Percentiles rank a stretch among this genome's conserved stretches.
phyloP scores from a whole-genome alignment of 2,113 vertebrate genomes.

The Spheniscus mendiculus region DNA sequence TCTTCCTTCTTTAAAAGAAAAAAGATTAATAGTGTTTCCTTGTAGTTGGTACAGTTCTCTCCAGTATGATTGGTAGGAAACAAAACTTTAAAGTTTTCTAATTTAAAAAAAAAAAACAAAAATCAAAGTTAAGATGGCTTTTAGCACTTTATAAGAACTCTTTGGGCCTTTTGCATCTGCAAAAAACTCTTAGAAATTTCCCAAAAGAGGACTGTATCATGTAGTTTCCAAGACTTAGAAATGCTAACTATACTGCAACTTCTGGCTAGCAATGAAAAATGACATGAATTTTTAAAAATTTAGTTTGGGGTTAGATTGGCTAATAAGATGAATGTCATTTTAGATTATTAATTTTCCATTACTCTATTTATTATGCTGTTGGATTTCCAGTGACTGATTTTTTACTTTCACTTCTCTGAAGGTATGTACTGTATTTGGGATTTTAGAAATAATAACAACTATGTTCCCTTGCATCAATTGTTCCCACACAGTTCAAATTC shows the following conservation, averaged over 20 bases:
- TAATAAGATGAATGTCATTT: not conserved
- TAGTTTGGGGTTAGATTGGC: not conserved
- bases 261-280: not conserved
- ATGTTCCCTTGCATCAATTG: not conserved
- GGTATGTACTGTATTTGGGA: not conserved
- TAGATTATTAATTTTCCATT: not conserved
- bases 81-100: not conserved
- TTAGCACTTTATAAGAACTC: not conserved
- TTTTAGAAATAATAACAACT: not conserved
- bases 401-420: not conserved
- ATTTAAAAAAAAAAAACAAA: not conserved
- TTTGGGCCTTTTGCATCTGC: not conserved
- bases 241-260: not conserved
- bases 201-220: not conserved
- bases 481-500: not conserved
- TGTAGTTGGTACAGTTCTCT: not conserved
- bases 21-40: not conserved
- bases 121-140: not conserved
- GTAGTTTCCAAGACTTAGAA: not conserved
- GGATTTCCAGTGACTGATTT: not conserved
- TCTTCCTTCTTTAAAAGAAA: not conserved
- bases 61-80: not conserved
- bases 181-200: not conserved
- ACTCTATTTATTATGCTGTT: not conserved
- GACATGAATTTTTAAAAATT: accelerated